These are phyloP conservation scores for Drosophila mauritiana DNA, from an alignment of 1,140 invertebrate genomes.

Conservation along the genomic window DNA sequence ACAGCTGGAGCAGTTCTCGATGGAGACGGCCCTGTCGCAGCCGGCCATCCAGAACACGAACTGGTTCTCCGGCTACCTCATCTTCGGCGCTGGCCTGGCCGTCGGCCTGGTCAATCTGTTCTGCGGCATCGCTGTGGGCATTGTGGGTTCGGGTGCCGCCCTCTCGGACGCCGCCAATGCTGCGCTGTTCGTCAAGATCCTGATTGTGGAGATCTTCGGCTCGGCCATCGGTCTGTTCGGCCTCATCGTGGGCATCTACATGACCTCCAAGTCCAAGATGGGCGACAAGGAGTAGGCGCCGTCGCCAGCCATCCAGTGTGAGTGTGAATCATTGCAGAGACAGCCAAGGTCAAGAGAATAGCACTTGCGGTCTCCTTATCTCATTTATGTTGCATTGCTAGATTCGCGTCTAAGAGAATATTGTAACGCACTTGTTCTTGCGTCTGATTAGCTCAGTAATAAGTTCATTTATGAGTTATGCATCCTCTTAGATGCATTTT, in stretches of 20 bases:
- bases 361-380: neutral
- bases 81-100: slow-evolving; percentile 97
- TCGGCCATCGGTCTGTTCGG: slow-evolving; percentile 99
- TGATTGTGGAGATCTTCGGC: slow-evolving; percentile 99
- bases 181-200: slow-evolving; percentile 97
- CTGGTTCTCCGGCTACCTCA: slow-evolving; percentile 93
- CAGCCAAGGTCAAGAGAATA: slow-evolving; percentile 6
- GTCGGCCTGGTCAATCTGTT: slow-evolving; percentile 97
- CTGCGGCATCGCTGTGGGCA: slow-evolving; percentile 97
- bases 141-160: slow-evolving; percentile 98
- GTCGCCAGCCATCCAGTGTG: slow-evolving; percentile 30
- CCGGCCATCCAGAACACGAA: slow-evolving; percentile 86
- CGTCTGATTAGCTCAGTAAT: neutral
- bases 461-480: too few species aligned
- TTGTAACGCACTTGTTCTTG: neutral
- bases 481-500: too few species aligned
- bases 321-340: slow-evolving; percentile 24
- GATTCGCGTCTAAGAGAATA: too few species aligned
- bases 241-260: slow-evolving; percentile 98
- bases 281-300: slow-evolving; percentile 85
- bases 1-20: slow-evolving; percentile 88
- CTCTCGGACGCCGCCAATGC: slow-evolving; percentile 98
- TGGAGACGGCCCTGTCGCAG: slow-evolving; percentile 55
- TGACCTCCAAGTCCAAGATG: slow-evolving; percentile 89
- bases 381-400: neutral